A percentile compares a stretch with the other conserved stretches of the same genome.
These are phyloP conservation scores for Leptopilina syphax DNA, from an alignment of 2,888 invertebrate genomes.

Conservation along the genomic window DNA sequence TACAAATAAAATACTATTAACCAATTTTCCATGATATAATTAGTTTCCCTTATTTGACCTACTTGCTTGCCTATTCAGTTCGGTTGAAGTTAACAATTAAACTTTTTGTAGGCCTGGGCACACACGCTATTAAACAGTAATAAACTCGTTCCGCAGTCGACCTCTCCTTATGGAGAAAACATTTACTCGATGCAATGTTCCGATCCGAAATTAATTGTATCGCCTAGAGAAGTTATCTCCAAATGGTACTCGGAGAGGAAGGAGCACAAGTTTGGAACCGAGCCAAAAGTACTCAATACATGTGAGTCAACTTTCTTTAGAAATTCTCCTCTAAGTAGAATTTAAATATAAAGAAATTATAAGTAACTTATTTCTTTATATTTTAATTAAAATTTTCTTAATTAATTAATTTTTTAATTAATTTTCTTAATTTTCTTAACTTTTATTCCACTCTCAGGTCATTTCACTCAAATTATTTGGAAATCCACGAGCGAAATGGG, in stretches of 20 bases:
- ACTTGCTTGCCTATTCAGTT: neutral
- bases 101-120: slow-evolving; percentile 71
- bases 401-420: too few relatives aligned
- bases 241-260: slow-evolving; percentile 89
- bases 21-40: neutral
- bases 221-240: slow-evolving; percentile 84
- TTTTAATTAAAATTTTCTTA: neutral
- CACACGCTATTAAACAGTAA: slow-evolving; percentile 72
- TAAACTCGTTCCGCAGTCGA: slow-evolving; percentile 72
- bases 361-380: neutral
- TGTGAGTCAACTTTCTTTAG: slow-evolving; percentile 76
- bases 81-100: slow-evolving; percentile 15
- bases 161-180: slow-evolving; percentile 80
- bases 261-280: slow-evolving; percentile 83
- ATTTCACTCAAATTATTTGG: slow-evolving; percentile 89
- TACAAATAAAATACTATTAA: too few relatives aligned
- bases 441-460: slow-evolving; percentile 70
- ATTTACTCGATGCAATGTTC: slow-evolving; percentile 85
- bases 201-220: slow-evolving; percentile 82
- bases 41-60: slow-evolving; percentile 2
- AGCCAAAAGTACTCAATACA: slow-evolving; percentile 82
- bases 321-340: too few relatives aligned
- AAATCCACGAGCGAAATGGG: slow-evolving; percentile 86
- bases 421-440: too few relatives aligned
- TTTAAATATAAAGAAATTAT: too few relatives aligned